A percentile compares a stretch with the other conserved stretches of the same genome.
Conservation (phyloP, 2,113 vertebrate genomes). For the Grus americana region DNA sequence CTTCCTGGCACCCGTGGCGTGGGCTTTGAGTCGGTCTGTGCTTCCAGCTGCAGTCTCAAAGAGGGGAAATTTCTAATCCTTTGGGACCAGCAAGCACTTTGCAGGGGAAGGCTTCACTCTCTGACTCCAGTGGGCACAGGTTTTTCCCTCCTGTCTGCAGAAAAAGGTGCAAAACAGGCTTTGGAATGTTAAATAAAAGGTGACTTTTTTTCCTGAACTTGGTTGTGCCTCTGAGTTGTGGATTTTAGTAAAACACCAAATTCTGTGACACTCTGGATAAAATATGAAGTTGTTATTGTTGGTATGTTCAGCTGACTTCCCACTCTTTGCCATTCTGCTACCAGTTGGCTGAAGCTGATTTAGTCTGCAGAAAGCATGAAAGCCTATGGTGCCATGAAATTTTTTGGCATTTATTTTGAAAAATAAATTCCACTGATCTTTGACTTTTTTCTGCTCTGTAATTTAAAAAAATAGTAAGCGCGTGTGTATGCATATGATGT, state of each 20-base stretch:
- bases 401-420: background rate
- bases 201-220: background rate
- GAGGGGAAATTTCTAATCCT: background rate
- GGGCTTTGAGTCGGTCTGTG: background rate
- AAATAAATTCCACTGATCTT: background rate
- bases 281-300: background rate
- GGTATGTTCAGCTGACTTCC: background rate
- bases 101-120: background rate
- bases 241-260: background rate
- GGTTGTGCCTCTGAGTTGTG: background rate
- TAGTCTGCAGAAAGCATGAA: background rate
- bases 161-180: background rate
- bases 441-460: background rate
- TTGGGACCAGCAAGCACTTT: background rate
- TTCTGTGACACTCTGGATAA: background rate
- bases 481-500: no score
- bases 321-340: background rate
- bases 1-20: background rate
- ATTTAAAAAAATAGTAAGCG: background rate
- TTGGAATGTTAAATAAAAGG: background rate
- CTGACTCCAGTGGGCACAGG: background rate
- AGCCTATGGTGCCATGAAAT: no score
- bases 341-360: background rate
- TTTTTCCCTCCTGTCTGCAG: background rate
- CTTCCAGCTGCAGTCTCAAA: background rate